Percentiles rank a stretch among this genome's conserved stretches.
phyloP scores from a whole-genome alignment of 1,140 invertebrate species.

The Eupristina koningsbergeri region DNA sequence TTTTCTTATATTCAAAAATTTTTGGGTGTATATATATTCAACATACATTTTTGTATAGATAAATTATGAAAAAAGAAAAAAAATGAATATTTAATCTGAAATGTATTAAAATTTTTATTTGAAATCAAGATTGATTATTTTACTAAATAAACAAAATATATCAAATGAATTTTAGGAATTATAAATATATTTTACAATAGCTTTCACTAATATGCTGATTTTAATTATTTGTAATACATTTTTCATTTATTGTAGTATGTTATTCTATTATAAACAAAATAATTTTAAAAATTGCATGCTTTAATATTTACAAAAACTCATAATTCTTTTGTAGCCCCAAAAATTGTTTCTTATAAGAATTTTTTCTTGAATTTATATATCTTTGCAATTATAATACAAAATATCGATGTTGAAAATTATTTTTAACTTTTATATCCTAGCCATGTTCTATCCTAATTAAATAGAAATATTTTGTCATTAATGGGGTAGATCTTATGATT shows the following conservation, averaged over 20 bases:
- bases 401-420: conserved; percentile 64
- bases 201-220: conserved; percentile 15
- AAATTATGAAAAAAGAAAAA: background rate
- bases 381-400: conserved; percentile 58
- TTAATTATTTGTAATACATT: conserved; percentile 35
- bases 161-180: conserved; percentile 29
- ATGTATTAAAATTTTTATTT: conserved; percentile 7
- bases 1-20: conserved; percentile 24
- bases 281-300: conserved; percentile 47
- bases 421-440: conserved; percentile 59
- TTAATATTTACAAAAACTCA: conserved; percentile 49
- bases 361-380: conserved; percentile 25
- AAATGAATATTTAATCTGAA: background rate
- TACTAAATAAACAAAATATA: conserved; percentile 28
- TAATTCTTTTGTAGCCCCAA: conserved; percentile 34
- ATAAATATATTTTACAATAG: conserved; percentile 43
- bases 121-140: background rate
- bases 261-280: conserved; percentile 23
- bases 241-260: conserved; percentile 17
- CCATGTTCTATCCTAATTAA: conserved; percentile 51
- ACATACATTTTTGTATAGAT: background rate
- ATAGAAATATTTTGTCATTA: conserved; percentile 64
- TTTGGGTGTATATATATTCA: conserved; percentile 15
- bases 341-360: conserved; percentile 37
- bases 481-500: conserved; percentile 62